Evolutionary conservation across 2,888 invertebrate genomes (phyloP).

Genomic region (Ennomos erosarius): DNA sequence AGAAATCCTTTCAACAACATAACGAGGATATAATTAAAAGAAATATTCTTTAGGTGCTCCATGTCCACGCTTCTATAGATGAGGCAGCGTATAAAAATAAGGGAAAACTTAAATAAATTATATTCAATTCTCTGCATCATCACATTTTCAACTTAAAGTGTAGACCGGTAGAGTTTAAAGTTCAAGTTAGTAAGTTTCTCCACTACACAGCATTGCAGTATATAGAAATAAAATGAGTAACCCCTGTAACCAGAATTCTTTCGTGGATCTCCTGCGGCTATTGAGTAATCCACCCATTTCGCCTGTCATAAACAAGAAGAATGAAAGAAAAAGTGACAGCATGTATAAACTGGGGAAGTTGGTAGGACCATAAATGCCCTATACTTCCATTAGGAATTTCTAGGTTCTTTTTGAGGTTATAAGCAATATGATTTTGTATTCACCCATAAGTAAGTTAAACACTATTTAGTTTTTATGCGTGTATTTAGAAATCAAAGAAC

Average conservation of each 20-base stretch:
- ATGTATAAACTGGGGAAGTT: too few relatives aligned
- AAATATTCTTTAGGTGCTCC: conserved; percentile 53
- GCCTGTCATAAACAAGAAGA: too few relatives aligned
- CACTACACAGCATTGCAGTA: neutral
- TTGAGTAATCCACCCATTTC: too few relatives aligned
- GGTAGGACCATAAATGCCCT: too few relatives aligned
- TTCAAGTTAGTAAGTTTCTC: neutral
- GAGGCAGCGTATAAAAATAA: conserved; percentile 56
- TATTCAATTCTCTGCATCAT: neutral
- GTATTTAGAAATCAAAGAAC: too few relatives aligned
- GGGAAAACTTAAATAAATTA: conserved; percentile 56
- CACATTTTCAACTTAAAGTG: neutral
- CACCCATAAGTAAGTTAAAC: too few relatives aligned
- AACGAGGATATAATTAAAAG: conserved; percentile 59
- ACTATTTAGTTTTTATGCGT: too few relatives aligned
- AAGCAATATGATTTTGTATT: too few relatives aligned
- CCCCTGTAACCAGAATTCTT: neutral
- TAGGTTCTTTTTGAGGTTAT: too few relatives aligned
- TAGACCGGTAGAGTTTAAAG: neutral
- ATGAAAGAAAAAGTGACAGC: too few relatives aligned
- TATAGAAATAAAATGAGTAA: conserved; percentile 3
- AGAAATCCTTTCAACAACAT: conserved; percentile 39
- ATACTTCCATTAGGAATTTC: too few relatives aligned
- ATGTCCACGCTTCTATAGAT: conserved; percentile 56
- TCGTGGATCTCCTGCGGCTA: neutral